Conservation (phyloP, 2,888 invertebrate genomes). For the Gnatocerus cornutus region DNA sequence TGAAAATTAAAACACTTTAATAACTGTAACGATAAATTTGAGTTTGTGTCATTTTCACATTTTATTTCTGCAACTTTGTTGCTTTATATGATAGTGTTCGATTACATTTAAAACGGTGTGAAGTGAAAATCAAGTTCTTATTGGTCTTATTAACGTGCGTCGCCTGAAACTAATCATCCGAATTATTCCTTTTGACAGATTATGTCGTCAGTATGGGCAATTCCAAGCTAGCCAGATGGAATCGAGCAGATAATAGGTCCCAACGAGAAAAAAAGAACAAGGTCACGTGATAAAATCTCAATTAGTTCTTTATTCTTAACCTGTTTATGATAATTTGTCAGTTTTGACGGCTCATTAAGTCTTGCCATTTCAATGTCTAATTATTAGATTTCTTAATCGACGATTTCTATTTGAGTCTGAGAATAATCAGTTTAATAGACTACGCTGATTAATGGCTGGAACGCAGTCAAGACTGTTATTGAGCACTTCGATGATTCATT, state of each 20-base stretch:
- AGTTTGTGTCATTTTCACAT: too few relatives aligned
- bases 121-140: too few relatives aligned
- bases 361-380: slow-evolving; percentile 28
- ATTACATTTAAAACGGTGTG: too few relatives aligned
- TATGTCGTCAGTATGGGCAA: slow-evolving; percentile 33
- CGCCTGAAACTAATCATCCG: slow-evolving; percentile 18
- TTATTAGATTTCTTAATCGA: slow-evolving; percentile 30
- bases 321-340: slow-evolving; percentile 47
- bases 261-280: slow-evolving; percentile 28
- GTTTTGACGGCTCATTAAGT: slow-evolving; percentile 44
- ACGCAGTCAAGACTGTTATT: not conserved
- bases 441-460: slow-evolving; percentile 17
- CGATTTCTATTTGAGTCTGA: slow-evolving; percentile 8
- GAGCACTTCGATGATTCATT: not conserved
- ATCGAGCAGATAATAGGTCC: slow-evolving; percentile 37
- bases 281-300: slow-evolving; percentile 47
- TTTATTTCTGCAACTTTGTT: too few relatives aligned
- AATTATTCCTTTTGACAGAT: slow-evolving; percentile 41
- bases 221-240: slow-evolving; percentile 24
- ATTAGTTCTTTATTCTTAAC: slow-evolving; percentile 44
- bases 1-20: too few relatives aligned
- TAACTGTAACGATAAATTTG: too few relatives aligned
- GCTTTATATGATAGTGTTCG: too few relatives aligned
- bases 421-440: slow-evolving; percentile 17
- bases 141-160: too few relatives aligned